Conservation (phyloP, 37 sponge, comb jelly and placozoan species). For the Cliona cf. orientalis region DNA sequence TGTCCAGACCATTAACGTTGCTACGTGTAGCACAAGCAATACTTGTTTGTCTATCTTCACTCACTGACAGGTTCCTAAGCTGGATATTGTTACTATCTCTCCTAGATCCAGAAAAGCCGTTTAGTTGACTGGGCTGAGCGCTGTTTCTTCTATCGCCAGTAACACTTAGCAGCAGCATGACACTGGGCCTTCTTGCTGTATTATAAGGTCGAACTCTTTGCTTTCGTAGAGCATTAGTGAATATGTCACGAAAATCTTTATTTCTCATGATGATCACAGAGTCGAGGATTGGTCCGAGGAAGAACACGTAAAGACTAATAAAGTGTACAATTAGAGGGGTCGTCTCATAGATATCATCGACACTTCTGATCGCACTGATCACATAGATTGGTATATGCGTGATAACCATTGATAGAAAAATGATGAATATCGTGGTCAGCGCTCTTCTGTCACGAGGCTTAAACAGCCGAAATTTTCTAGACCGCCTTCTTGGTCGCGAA, state of each 20-base stretch:
- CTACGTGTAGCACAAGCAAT: too few species aligned
- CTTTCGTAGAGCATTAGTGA: background rate
- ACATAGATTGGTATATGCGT: slow-evolving; percentile 12
- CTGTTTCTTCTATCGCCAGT: background rate
- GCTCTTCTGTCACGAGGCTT: slow-evolving; percentile 15
- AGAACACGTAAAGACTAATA: slow-evolving; percentile 13
- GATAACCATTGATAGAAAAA: background rate
- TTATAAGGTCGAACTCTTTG: background rate
- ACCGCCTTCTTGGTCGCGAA: too few species aligned
- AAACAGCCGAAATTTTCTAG: too few species aligned
- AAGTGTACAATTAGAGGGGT: slow-evolving; percentile 15
- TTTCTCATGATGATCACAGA: slow-evolving; percentile 37
- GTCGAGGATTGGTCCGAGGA: slow-evolving; percentile 4
- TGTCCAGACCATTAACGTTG: too few species aligned
- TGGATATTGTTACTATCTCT: background rate
- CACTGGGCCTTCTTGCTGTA: background rate
- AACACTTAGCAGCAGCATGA: background rate
- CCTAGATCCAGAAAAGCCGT: background rate
- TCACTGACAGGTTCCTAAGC: too few species aligned
- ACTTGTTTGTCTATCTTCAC: too few species aligned
- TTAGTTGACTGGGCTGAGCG: background rate
- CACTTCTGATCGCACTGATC: background rate
- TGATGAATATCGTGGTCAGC: slow-evolving; percentile 1
- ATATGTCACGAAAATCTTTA: slow-evolving; percentile 11
- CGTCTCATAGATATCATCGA: background rate